Evolutionary conservation across 2,888 invertebrate species (phyloP), one percentile per base, ranked within the genome.

Genomic region (Oegoconia quadripuncta): DNA sequence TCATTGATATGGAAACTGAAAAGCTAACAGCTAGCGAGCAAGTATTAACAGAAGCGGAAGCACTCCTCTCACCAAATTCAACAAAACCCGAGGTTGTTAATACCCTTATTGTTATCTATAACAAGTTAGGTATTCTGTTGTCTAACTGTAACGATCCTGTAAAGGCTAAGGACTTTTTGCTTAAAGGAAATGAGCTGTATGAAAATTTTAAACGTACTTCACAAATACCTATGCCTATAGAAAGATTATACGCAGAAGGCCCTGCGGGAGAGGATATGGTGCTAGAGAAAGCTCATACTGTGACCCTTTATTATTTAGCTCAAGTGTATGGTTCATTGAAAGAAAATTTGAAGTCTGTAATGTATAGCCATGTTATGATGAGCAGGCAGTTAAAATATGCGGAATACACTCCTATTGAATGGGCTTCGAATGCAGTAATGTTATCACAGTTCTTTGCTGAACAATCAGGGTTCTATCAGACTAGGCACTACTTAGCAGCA

Each of bases 401-500:
- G 38, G 92, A 93, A 52, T 94, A 92, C 71, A 95, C 97, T 56
- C 90, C 93, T 1, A 90, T 97, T 11, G 97, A 97, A 52, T 98
- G 97, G 96, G 92, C 96, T 0, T 74, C 97, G 9, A 97, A 97
- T 77, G 92, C 95, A 0, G 97, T 97, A 0, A 96, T 97, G 0
- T 78, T 98, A 28, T 96, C 97, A 0, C 97, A 97, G 69, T 96
- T 93, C 76, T 97, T 96, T 69, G 91, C 96, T 65, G 92, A 93
- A 40, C 90, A 92, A 38, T 91, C 92, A 65, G 91, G 93, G 3
- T 95, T 94, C 51, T 89, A 89, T 43, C 92, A 93, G 63, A 93
- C 96, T 0, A 89, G 95, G 26, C 95, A 97, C 79, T 96, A 97
- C 72, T 84, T 98, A 43, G 92, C 95, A 3, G 94, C 95, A 3